phyloP scores from a whole-genome alignment of 2,113 vertebrate species.

The Poeciliopsis turrubarensis region DNA sequence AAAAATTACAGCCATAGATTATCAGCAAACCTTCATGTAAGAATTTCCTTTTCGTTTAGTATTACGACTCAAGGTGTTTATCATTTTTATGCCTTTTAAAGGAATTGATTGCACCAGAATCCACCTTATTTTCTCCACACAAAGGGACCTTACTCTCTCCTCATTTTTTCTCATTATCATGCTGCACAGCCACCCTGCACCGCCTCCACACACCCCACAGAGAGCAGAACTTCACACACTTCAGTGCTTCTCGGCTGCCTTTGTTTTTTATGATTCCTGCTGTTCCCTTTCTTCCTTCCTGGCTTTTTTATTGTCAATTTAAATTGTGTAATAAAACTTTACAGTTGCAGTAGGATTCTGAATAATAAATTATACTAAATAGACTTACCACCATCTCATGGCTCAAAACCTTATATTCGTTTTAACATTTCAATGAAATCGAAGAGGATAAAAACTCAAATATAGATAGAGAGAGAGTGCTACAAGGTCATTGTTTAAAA shows the following conservation, averaged over 20 bases:
- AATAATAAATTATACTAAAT: too few relatives aligned
- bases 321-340: background rate
- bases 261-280: conserved; percentile 1
- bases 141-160: conserved; percentile 7
- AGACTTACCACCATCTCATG: too few relatives aligned
- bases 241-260: conserved; percentile 9
- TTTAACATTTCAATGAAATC: too few relatives aligned
- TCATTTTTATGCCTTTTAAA: background rate
- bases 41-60: conserved; percentile 13
- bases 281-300: background rate
- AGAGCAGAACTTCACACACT: conserved; percentile 24
- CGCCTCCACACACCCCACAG: background rate
- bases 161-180: conserved; percentile 26
- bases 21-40: background rate
- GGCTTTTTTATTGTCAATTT: conserved; percentile 1
- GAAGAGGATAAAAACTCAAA: too few relatives aligned
- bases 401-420: too few relatives aligned
- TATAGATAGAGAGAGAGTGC: too few relatives aligned
- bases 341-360: too few relatives aligned
- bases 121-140: conserved; percentile 6
- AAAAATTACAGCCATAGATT: background rate
- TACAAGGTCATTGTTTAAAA: too few relatives aligned
- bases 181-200: conserved; percentile 14
- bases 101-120: background rate
- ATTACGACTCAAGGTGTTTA: background rate